Evolutionary conservation across 2,797 vertebrate genomes (phyloP).

Genomic region (Pseudocheirus occidentalis): DNA sequence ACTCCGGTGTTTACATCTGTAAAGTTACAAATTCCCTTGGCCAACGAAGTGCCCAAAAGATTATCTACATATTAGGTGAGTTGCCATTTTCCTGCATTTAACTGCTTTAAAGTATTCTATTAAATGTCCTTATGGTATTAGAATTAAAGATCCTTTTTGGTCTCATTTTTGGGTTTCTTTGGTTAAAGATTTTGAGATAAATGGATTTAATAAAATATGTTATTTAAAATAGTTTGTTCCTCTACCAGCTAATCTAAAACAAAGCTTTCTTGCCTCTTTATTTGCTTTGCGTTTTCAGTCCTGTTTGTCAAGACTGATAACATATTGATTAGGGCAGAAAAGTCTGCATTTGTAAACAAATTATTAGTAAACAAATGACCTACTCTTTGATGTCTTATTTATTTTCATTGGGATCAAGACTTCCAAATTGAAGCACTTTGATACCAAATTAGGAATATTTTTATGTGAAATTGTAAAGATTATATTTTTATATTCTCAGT

Average conservation of each 20-base stretch:
- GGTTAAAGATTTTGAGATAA: constrained; percentile 43
- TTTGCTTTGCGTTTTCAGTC: not conserved
- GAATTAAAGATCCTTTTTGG: not conserved
- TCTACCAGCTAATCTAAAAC: not conserved
- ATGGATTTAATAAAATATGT: constrained; percentile 6
- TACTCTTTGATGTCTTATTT: not conserved
- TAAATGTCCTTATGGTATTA: not conserved
- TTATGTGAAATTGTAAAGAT: not conserved
- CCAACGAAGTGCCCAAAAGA: constrained; percentile 89
- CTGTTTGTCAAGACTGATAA: not conserved
- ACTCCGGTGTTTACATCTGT: constrained; percentile 95
- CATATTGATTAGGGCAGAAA: not conserved
- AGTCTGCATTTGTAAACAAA: not conserved
- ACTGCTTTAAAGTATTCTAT: constrained; percentile 35
- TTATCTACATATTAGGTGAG: constrained; percentile 94
- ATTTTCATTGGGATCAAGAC: not conserved
- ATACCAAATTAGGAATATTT: not conserved
- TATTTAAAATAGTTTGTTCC: constrained; percentile 34
- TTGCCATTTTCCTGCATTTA: constrained; percentile 39
- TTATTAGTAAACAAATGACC: not conserved
- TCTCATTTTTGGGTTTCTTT: not conserved
- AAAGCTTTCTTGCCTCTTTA: not conserved
- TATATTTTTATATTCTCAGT: not conserved
- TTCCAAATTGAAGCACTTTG: not conserved
- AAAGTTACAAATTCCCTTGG: constrained; percentile 94